A percentile compares a stretch with the other conserved stretches of the same genome.
These are phyloP conservation scores for Pelusios castaneus DNA, from an alignment of 2,113 vertebrate species.

Conservation along the genomic window DNA sequence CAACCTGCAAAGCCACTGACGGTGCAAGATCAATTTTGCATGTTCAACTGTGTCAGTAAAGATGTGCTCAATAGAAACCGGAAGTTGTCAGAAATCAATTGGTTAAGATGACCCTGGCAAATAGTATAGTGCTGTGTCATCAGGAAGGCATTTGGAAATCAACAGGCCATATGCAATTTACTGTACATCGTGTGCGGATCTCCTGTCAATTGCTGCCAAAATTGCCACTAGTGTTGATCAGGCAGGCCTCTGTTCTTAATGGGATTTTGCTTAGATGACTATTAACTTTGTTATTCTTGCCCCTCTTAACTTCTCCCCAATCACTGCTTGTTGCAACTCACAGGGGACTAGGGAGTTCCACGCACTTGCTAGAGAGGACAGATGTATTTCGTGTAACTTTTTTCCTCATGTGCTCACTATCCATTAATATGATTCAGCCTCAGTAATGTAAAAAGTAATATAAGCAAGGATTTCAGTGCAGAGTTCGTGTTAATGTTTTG, in stretches of 20 bases:
- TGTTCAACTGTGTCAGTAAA: too few relatives aligned
- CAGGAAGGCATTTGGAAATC: too few relatives aligned
- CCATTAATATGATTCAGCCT: background rate
- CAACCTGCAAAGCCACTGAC: too few relatives aligned
- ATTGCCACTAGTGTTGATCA: too few relatives aligned
- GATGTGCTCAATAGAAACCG: too few relatives aligned
- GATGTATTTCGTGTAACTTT: background rate
- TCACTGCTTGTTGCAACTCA: background rate
- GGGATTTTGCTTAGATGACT: background rate
- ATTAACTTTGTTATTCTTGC: background rate
- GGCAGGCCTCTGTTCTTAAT: background rate
- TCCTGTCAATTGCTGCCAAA: too few relatives aligned
- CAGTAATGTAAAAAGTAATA: background rate
- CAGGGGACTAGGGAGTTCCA: background rate
- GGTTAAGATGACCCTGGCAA: too few relatives aligned
- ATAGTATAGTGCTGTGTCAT: too few relatives aligned
- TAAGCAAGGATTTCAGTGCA: background rate
- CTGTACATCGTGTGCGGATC: too few relatives aligned
- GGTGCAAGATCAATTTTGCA: too few relatives aligned
- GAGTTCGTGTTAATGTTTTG: background rate
- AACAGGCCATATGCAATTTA: too few relatives aligned
- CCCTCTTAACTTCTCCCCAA: background rate
- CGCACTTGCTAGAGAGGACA: background rate
- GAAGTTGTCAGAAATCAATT: too few relatives aligned
- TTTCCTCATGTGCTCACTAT: background rate